Evolutionary conservation across 2,888 invertebrate genomes (phyloP), one percentile per base, ranked within the genome.

Genomic region (Nomada fabriciana): DNA sequence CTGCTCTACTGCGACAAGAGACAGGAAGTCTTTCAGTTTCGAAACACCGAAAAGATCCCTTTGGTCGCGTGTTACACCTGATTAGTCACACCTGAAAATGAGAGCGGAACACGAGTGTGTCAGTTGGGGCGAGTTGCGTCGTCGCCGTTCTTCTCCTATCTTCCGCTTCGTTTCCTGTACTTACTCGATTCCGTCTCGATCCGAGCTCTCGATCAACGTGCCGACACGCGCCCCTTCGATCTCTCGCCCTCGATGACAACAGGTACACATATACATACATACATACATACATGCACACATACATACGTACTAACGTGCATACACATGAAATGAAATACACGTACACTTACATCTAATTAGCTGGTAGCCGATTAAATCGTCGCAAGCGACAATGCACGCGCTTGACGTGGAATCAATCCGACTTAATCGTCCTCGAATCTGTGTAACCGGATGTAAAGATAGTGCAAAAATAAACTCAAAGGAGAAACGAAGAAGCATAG

Each of bases 81-180:
- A 63, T 72, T 50, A 63, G n/a, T 36, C 7, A 57, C 10, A 13
- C 18, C 36, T 36, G 23, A 36, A 68, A 70, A 60, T 59, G 23
- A 50, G 71, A 82, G 69, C 61, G 79, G 79, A 76, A 79, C 81
- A 84, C 63, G 76, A 87, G 85, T 85, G 91, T 91, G 91, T 91
- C 91, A 92, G 90, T 91, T 91, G 90, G 90, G 90, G 87, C 88
- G 89, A 89, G 90, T 89, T 86, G 87, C 87, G 86, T 81, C 71
- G 73, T 83, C 69, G 71, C 76, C 80, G 85, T 85, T 86, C 74
- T 85, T 80, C 73, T 76, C 80, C 83, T 80, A 76, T 83, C 75
- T 74, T 76, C 69, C 68, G 76, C 76, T 73, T 74, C 60, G 50
- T 73, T 67, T 52, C 64, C 43, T 25, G 36, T 55, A 65, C 43